Evolutionary conservation across 2,888 invertebrate species (phyloP).

Genomic region (Zaprionus lineosus): DNA sequence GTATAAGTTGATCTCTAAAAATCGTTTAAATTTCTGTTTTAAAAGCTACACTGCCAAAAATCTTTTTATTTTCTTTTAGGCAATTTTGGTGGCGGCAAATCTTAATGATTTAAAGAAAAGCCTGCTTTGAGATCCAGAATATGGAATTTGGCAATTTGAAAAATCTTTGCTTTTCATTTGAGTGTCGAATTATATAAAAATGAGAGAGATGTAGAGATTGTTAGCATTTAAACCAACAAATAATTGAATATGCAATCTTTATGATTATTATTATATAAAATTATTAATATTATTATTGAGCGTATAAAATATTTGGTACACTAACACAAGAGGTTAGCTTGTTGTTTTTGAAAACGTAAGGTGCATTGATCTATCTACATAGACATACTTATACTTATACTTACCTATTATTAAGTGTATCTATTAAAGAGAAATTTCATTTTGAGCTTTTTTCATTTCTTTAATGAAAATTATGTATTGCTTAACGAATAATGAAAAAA

Average conservation of each 20-base stretch:
- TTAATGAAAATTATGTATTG: constrained; percentile 28
- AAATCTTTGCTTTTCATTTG: constrained; percentile 8
- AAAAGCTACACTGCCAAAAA: constrained; percentile 66
- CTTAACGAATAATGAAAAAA: constrained; percentile 12
- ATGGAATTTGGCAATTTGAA: constrained; percentile 9
- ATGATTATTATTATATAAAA: constrained; percentile 31
- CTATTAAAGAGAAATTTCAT: constrained; percentile 49
- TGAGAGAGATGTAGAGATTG: constrained; percentile 77
- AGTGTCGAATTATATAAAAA: constrained; percentile 27
- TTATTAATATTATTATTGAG: constrained; percentile 25
- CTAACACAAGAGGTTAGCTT: constrained; percentile 32
- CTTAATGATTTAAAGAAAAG: background rate
- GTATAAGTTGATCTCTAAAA: too few species aligned
- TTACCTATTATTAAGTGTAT: constrained; percentile 34
- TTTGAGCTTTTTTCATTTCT: constrained; percentile 48
- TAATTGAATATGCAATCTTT: constrained; percentile 32
- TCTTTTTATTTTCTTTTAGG: constrained; percentile 29
- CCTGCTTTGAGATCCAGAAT: background rate
- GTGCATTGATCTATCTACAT: constrained; percentile 63
- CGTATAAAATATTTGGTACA: constrained; percentile 29
- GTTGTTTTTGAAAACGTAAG: constrained; percentile 49
- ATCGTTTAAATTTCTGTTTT: constrained; percentile 11
- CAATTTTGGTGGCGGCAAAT: constrained; percentile 2
- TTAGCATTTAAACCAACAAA: constrained; percentile 65
- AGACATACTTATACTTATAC: constrained; percentile 26